These are phyloP conservation scores for Sycophaga agraensis DNA, from an alignment of 1,140 invertebrate genomes.

Conservation along the genomic window DNA sequence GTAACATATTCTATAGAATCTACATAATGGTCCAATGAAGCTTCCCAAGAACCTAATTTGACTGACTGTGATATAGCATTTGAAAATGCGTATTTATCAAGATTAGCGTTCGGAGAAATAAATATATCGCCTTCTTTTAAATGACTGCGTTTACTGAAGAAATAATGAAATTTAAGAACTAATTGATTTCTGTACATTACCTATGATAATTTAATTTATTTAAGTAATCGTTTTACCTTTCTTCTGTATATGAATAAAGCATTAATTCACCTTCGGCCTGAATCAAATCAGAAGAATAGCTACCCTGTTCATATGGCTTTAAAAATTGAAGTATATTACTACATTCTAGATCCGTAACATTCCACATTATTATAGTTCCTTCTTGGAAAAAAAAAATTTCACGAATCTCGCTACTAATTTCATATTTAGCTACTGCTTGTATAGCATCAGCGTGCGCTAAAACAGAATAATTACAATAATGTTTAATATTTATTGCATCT, in stretches of 20 bases:
- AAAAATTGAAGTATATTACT: slow-evolving; percentile 76
- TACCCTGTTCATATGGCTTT: slow-evolving; percentile 64
- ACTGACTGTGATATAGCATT: slow-evolving; percentile 91
- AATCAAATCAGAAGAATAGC: slow-evolving; percentile 70
- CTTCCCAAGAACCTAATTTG: slow-evolving; percentile 90
- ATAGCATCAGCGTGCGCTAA: slow-evolving; percentile 67
- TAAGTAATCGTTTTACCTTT: slow-evolving; percentile 54
- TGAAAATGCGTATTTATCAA: slow-evolving; percentile 81
- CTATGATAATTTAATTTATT: background rate
- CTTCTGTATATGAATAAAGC: slow-evolving; percentile 70
- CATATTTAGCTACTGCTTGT: slow-evolving; percentile 75
- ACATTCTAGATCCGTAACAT: slow-evolving; percentile 80
- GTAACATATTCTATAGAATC: slow-evolving; percentile 80
- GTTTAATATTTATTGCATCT: too few species aligned
- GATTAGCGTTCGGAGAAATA: slow-evolving; percentile 52
- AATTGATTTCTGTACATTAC: slow-evolving; percentile 11
- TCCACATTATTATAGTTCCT: slow-evolving; percentile 91
- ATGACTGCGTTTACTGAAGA: slow-evolving; percentile 49
- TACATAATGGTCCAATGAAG: slow-evolving; percentile 78
- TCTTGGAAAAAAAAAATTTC: slow-evolving; percentile 87
- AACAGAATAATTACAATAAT: background rate
- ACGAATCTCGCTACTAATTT: slow-evolving; percentile 67
- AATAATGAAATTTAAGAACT: slow-evolving; percentile 13
- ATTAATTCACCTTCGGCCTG: slow-evolving; percentile 81
- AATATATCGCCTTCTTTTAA: slow-evolving; percentile 60